A percentile compares a stretch with the other conserved stretches of the same genome.
Conservation (phyloP, 37 sponge, comb jelly and placozoan species). For the Diacarnus erythraeanus region DNA sequence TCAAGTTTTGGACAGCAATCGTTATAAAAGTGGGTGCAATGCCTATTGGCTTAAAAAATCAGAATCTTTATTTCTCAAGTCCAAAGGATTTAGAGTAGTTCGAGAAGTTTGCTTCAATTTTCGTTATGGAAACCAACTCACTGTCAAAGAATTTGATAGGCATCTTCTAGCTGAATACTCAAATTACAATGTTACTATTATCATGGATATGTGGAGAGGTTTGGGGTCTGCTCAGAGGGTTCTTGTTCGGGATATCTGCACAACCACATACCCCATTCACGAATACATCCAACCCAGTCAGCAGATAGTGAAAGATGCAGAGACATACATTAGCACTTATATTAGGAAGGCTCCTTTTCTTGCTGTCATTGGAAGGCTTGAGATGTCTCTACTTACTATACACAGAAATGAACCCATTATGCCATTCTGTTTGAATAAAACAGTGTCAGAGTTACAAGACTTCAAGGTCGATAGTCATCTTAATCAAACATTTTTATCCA, state of each 20-base stretch:
- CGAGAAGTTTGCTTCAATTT: constrained; percentile 35
- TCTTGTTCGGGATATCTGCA: constrained; percentile 14
- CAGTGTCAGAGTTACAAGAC: not conserved
- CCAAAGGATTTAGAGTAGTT: constrained; percentile 18
- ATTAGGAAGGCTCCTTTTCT: constrained; percentile 3
- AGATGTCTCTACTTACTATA: constrained; percentile 28
- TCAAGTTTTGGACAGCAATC: not conserved
- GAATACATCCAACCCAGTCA: constrained; percentile 23
- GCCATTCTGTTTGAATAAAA: constrained; percentile 25
- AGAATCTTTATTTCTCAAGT: constrained; percentile 7
- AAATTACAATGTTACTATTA: constrained; percentile 11
- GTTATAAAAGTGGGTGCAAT: constrained; percentile 26
- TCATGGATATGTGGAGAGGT: constrained; percentile 47
- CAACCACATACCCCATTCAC: not conserved
- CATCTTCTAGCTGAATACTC: constrained; percentile 18
- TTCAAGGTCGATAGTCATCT: not conserved
- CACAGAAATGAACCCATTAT: constrained; percentile 16
- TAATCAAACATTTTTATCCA: constrained; percentile 13
- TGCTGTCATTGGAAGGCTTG: constrained; percentile 40
- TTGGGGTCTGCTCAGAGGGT: constrained; percentile 31
- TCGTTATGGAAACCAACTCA: constrained; percentile 33
- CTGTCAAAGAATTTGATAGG: constrained; percentile 20
- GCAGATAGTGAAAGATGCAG: constrained; percentile 6
- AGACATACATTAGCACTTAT: constrained; percentile 7
- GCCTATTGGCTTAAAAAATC: constrained; percentile 14